Evolutionary conservation across 1,140 invertebrate genomes (phyloP), one percentile per base, ranked within the genome.

Genomic region (Drosophila lini): DNA sequence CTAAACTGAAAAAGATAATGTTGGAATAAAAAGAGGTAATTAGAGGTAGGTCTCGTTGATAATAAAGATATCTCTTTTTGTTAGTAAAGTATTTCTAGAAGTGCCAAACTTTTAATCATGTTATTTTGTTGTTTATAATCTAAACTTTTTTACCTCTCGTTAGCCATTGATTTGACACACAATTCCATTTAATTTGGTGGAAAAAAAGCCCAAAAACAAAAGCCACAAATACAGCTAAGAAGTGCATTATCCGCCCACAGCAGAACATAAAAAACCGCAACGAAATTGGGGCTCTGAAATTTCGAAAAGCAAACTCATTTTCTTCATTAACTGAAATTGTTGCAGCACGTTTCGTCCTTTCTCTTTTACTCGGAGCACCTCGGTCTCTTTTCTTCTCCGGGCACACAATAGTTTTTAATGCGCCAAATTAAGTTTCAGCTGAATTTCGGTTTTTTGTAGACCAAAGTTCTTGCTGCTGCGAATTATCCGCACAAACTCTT

Each of bases 331-430:
- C 68, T 65, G 61, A 65, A 81, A 78, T 81, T 47, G 63, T 64
- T 53, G 50, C 55, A 40, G 74, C 82, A 71, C 79, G 82, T 79
- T 79, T 78, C 38, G 63, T 74, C 69, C 48, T 47, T 32, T 74
- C 68, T 62, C 56, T 61, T 41, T 61, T 28, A n/a, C 28, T 0
- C 45, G 8, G 32, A 4, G 11, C 8, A n/a, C 11, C 8, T 56
- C 36, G 28, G 19, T 41, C 42, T 74, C 38, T 56, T 38, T 56
- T 42, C 38, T 41, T 74, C 28, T 53, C 7, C 11, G 32, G 47
- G 25, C 32, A 31, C 64, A 85, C 82, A 85, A 85, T 86, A 82
- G 79, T 81, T 85, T 85, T 85, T 86, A 85, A 85, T 85, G 79
- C 75, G 82, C 82, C 69, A 85, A 85, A 85, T 85, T 85, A 85